Evolutionary conservation across 1,140 invertebrate species (phyloP), one percentile per base, ranked within the genome.

Genomic region (Calliopsis andreniformis): DNA sequence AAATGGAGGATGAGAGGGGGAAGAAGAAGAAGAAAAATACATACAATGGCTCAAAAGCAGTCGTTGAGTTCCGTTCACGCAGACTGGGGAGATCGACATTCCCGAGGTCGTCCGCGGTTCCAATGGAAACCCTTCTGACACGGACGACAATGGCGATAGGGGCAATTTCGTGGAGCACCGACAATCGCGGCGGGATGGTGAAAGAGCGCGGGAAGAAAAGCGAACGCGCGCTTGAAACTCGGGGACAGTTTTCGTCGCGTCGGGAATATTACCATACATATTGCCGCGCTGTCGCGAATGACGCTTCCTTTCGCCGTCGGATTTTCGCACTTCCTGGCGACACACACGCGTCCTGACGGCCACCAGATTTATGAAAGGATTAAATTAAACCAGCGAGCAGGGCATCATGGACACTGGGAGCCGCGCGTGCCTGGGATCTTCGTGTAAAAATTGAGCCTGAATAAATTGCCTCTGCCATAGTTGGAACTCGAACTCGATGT

Each of bases 131-230:
- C 10, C 16, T 3, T 42, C 7, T 16, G 30, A 20, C 45, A 3
- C 18, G 18, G 32, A 58, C n/a, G 18, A 64, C 39, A 67, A 80
- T 51, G 56, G 18, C 43, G 23, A 32, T 47, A 32, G 45, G 39
- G 56, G 67, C 71, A 80, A 80, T 76, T 81, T 62, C n/a, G 53
- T 32, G 59, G 69, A 76, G 39, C 18, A 53, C 43, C 53, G 53
- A 20, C 47, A 49, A 49, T 56, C 53, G 56, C 49, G 6, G 14
- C 23, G 45, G 12, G 43, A 63, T 35, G 70, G 53, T 23, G 53
- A 80, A 80, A 66, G 42, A 32, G 35, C 67, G 39, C 56, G 53
- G 61, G 68, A 35, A 28, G 39, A 39, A 35, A 53, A 20, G 23
- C 6, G 59, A 53, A 72, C 14, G 58, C 5, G 59, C 14, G 58